These are phyloP conservation scores for Thyatira batis DNA, from an alignment of 2,888 invertebrate genomes.

Conservation along the genomic window DNA sequence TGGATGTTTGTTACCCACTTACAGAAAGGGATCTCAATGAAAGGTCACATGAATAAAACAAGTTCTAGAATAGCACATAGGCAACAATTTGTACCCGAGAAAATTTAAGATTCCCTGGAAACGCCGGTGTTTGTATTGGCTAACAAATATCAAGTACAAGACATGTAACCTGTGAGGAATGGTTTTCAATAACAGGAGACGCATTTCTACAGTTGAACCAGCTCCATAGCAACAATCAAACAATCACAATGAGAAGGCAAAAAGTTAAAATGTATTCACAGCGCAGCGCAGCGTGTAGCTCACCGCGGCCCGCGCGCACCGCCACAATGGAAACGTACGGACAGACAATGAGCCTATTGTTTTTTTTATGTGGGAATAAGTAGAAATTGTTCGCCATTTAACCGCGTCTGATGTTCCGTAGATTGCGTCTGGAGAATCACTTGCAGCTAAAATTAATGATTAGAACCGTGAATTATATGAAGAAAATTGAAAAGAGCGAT, in stretches of 20 bases:
- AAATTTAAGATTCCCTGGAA: too few species aligned
- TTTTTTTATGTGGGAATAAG: slow-evolving; percentile 3
- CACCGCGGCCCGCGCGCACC: not conserved
- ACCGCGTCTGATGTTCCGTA: not conserved
- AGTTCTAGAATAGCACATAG: too few species aligned
- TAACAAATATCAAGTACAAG: too few species aligned
- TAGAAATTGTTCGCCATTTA: slow-evolving; percentile 1
- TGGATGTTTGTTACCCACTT: too few species aligned
- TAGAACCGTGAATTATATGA: not conserved
- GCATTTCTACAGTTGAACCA: not conserved
- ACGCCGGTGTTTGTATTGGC: too few species aligned
- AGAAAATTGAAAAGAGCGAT: too few species aligned
- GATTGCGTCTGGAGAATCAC: not conserved
- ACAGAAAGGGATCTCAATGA: too few species aligned
- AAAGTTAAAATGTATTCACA: not conserved
- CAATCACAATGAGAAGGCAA: not conserved
- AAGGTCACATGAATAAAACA: too few species aligned
- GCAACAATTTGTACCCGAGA: too few species aligned
- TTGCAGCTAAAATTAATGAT: not conserved
- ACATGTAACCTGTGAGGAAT: not conserved
- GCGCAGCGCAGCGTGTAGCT: not conserved
- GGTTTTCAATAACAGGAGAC: not conserved
- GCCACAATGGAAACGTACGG: not conserved
- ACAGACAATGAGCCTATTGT: slow-evolving; percentile 3
- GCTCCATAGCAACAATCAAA: not conserved